Base-by-base conservation (phyloP, 2,797 vertebrate genomes). In the Distichodus sexfasciatus region DNA sequence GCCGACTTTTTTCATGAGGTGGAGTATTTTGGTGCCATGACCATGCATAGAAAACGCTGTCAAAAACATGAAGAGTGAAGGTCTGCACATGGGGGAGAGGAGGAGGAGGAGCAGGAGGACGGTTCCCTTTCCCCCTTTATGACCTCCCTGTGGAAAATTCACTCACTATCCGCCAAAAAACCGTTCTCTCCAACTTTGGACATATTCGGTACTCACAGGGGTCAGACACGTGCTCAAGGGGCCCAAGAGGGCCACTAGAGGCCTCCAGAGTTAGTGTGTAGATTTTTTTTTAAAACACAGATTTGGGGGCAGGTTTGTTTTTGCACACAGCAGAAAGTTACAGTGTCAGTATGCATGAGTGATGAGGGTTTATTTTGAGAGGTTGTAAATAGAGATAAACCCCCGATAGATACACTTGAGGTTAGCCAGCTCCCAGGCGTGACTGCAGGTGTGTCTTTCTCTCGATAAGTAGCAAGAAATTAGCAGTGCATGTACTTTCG, bases 151-250 rank as follows among this genome's bases (percentile, higher is more conserved):
- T 14, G 48, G 38, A 63, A 54, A 54, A 50, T 44, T 53, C 10
- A 1, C 12, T 10, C 19, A 14, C 36, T 40, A 23, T 23, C 36
- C 28, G 23, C 21, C 23, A 58, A 59, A 36, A 28, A 43, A 9
- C 3, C 2, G 5, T 14, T 44, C 46, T 70, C 47, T 70, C 58
- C 67, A 62, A 54, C 59, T 70, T 46, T 44, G 68, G 68, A 63
- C 59, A 63, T 44, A n/a, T 36, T 54, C 29, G 3, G 9, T 33
- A 33, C 29, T 63, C 21, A 8, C 0, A 51, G 26, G 33, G 24
- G 19, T 15, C 28, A 24, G 2, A 9, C 9, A 7, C 9, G 8
- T 7, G 5, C 41, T 47, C 46, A 15, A 11, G 15, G 4, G 40
- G 33, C 38, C 67, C 57, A 57, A 62, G 36, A 1, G 23, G 68